These are phyloP conservation scores for Epinephelus fuscoguttatus DNA, from an alignment of 2,113 vertebrate genomes.

Conservation along the genomic window DNA sequence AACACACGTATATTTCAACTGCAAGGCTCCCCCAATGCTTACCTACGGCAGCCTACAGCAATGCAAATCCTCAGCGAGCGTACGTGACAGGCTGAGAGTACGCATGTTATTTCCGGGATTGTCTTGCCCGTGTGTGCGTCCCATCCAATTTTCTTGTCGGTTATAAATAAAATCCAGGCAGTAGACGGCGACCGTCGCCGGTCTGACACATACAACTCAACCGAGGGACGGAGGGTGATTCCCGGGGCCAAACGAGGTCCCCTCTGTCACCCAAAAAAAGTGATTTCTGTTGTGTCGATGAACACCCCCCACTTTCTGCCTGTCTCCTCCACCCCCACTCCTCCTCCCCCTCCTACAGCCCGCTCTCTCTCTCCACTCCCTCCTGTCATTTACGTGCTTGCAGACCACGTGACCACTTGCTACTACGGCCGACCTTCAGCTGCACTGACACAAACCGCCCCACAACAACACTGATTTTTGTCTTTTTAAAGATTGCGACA, in stretches of 20 bases:
- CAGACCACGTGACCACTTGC: constrained; percentile 49
- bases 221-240: constrained; percentile 5
- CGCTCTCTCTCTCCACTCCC: constrained; percentile 6
- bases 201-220: neutral
- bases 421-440: constrained; percentile 21
- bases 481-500: too few relatives aligned
- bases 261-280: constrained; percentile 9
- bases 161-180: constrained; percentile 53
- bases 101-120: constrained; percentile 81
- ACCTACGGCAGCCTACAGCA: constrained; percentile 67
- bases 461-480: too few relatives aligned
- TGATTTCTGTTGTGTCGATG: constrained; percentile 4
- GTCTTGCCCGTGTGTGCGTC: constrained; percentile 58
- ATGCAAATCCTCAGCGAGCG: constrained; percentile 71
- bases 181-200: constrained; percentile 3
- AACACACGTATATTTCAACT: neutral
- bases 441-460: neutral
- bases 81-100: constrained; percentile 82
- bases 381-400: constrained; percentile 55
- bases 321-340: constrained; percentile 17
- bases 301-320: constrained; percentile 13
- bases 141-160: constrained; percentile 45
- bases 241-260: constrained; percentile 13
- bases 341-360: constrained; percentile 11
- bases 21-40: constrained; percentile 16